Evolutionary conservation across 92 coral and sea anemone genomes (phyloP), one percentile per base, ranked within the genome.

Genomic region (Porites divaricata): DNA sequence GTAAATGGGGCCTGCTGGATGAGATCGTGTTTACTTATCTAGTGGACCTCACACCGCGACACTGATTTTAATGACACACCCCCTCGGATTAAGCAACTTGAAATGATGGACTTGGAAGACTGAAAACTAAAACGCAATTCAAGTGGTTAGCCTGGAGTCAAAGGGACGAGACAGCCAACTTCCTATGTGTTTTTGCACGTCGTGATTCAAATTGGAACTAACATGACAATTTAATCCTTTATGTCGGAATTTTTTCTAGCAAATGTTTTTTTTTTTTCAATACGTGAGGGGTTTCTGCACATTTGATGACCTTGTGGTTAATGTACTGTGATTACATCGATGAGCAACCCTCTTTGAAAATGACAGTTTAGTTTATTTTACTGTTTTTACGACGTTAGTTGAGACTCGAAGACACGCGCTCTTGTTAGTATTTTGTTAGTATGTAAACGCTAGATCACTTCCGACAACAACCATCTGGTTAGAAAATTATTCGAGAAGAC

Each of bases 21-120:
- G 93, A 69, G 80, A 83, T 88, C 86, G 74, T 88, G 94, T 87
- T 90, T 91, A 91, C 89, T 74, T 91, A 91, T 85, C 74, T 23
- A 85, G 64, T 63, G 65, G 98, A 94, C 98, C 98, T 91, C 98
- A 94, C 98, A 94, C 91, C 48, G 93, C 35, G 98, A 78, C 59
- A 20, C 0, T 57, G 72, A 70, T 64, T 94, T 89, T 74, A 66
- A 92, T 88, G 91, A 77, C 98, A 93, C 85, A 81, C 85, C 89
- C 45, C 89, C 86, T 82, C 11, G 86, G 86, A 71, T 82, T 82
- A 82, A 82, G 72, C 86, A 82, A 79, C 86, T 87, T 85, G 92
- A 79, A 87, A 79, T 74, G 84, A 83, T 79, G 86, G 84, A 85
- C 84, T 66, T 78, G 58, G 51, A 85, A 85, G 86, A 82, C 86